phyloP scores from a whole-genome alignment of 2,797 vertebrate species.

The Acrossocheilus wenchowensis region DNA sequence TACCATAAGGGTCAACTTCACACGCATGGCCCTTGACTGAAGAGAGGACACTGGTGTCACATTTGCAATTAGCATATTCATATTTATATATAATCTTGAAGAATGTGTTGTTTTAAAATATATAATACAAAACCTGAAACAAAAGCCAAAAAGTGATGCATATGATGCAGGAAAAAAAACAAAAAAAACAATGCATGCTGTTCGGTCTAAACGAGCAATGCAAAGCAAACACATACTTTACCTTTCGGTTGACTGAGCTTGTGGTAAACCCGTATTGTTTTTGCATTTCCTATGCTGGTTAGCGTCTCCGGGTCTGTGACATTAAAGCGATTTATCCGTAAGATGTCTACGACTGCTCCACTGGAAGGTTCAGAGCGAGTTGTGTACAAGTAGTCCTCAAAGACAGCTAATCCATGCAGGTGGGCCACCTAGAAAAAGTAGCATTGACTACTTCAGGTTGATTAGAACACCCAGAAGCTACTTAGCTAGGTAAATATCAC shows the following conservation, averaged over 20 bases:
- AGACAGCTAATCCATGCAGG: conserved; percentile 88
- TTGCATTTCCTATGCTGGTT: conserved; percentile 80
- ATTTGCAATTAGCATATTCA: not conserved
- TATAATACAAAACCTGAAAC: not conserved
- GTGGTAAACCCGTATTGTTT: conserved; percentile 87
- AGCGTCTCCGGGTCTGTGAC: conserved; percentile 82
- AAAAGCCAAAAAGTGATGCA: not conserved
- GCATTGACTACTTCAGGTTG: conserved; percentile 38
- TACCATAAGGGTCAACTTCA: conserved; percentile 83
- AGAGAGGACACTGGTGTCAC: conserved; percentile 54
- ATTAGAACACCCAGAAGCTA: conserved; percentile 30
- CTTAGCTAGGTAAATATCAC: conserved; percentile 22
- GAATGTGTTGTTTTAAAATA: not conserved
- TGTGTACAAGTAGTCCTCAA: conserved; percentile 94
- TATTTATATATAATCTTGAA: not conserved
- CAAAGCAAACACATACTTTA: conserved; percentile 67
- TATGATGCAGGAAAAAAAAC: not conserved
- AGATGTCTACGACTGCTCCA: conserved; percentile 76
- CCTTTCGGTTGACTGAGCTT: conserved; percentile 90
- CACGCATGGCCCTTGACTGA: conserved; percentile 93
- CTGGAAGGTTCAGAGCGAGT: conserved; percentile 80
- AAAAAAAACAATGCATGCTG: not conserved
- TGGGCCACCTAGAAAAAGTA: conserved; percentile 84
- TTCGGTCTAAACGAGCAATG: not conserved
- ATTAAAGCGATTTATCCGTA: conserved; percentile 93